Percentiles rank a stretch among this genome's conserved stretches.
These are phyloP conservation scores for Myopa tessellatipennis DNA, from an alignment of 2,888 invertebrate species.

Conservation along the genomic window DNA sequence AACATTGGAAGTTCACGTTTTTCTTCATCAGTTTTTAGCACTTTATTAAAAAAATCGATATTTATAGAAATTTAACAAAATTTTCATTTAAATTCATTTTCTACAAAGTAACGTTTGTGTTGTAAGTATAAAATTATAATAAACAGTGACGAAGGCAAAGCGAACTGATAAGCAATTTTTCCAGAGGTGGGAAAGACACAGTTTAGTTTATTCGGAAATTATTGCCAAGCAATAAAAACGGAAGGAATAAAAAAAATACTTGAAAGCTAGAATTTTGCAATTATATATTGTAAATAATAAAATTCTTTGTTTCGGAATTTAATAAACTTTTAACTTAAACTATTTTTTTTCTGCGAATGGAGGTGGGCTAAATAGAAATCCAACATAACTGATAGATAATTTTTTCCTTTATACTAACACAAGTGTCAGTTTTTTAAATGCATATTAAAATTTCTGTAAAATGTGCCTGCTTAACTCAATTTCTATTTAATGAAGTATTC, in stretches of 20 bases:
- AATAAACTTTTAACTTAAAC: neutral
- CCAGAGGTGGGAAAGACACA: no score
- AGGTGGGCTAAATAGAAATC: neutral
- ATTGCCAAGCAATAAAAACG: neutral
- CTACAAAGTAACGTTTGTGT: neutral
- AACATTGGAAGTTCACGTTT: conserved; percentile 11
- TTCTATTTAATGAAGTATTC: neutral
- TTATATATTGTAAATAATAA: neutral
- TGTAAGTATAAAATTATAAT: neutral
- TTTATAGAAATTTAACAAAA: neutral
- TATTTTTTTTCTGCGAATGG: neutral
- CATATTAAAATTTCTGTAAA: no score
- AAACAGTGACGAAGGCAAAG: neutral
- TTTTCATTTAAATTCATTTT: neutral
- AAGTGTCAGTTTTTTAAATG: no score
- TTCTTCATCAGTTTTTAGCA: neutral
- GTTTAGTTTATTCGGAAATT: neutral
- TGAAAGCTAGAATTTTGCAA: neutral
- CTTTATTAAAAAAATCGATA: neutral
- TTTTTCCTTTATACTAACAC: no score
- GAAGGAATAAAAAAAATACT: neutral
- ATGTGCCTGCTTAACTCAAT: no score
- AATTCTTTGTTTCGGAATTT: neutral
- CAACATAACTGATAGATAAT: neutral
- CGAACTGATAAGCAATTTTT: neutral